Evolutionary conservation across 2,113 vertebrate species (phyloP), one percentile per base, ranked within the genome.

Genomic region (Chitala chitala): DNA sequence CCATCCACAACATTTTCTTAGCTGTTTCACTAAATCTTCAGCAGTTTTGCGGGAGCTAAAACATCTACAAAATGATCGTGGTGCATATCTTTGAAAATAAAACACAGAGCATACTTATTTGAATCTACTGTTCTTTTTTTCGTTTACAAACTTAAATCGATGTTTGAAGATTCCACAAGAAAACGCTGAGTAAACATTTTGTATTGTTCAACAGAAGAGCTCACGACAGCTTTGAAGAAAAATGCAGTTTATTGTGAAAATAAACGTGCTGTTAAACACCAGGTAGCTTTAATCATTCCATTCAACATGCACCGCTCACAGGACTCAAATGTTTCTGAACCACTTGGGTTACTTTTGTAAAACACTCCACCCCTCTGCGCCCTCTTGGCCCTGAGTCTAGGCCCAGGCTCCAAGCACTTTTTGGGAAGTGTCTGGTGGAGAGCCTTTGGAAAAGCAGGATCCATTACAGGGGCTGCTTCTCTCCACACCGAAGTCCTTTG

Each of bases 381-480:
- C 13, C 48, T 75, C 40, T 72, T 54, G 69, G 72, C 72, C 64
- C 38, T 24, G 69, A 38, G 73, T 33, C 53, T 64, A 29, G 54
- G 78, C 65, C 74, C 75, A 81, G 72, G 74, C 78, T 80, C 79
- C 66, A 69, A 72, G 71, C 22, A 59, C 69, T n/a, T n/a, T 75
- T 63, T 75, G 6, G 3, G 5, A 50, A 75, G 64, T 44, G 64
- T 75, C 58, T 31, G 55, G 12, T 69, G 71, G 58, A 58, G 71
- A 77, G 79, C 36, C 65, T 64, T 66, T 40, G 58, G 66, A 58
- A 44, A 64, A 71, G 68, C 58, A n/a, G 74, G 77, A 76, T 82
- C 80, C 71, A 77, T 82, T 82, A 78, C 78, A 79, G 51, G 36
- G n/a, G 72, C 65, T 46, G 36, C 69, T 33, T 73, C 70, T 61